Percentiles rank a stretch among this genome's conserved stretches.
Conservation (phyloP, 2,888 invertebrate genomes). For the Sesia bembeciformis region DNA sequence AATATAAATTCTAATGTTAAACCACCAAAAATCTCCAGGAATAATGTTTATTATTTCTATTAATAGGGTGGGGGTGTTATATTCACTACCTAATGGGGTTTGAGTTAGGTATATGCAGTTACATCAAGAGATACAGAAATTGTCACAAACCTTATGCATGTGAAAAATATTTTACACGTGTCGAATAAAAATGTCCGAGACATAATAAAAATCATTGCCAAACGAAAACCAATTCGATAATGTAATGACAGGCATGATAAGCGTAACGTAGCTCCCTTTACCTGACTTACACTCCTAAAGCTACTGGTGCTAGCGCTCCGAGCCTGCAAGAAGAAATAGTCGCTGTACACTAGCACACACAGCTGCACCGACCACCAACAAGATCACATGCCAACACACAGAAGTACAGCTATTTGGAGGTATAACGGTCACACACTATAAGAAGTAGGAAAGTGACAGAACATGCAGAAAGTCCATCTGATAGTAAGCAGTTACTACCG, state of each 20-base stretch:
- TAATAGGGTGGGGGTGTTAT: no score
- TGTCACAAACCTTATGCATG: no score
- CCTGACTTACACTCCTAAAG: slow-evolving; percentile 93
- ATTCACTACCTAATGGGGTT: no score
- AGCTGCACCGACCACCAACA: slow-evolving; percentile 50
- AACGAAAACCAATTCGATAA: slow-evolving; percentile 35
- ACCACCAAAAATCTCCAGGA: no score
- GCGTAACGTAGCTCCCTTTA: slow-evolving; percentile 60
- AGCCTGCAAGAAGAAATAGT: slow-evolving; percentile 82
- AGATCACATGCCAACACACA: slow-evolving; percentile 51
- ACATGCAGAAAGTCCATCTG: no score
- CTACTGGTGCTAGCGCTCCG: slow-evolving; percentile 92
- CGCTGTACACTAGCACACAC: slow-evolving; percentile 71
- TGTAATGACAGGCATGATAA: slow-evolving; percentile 51
- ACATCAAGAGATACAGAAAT: no score
- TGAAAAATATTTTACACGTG: no score
- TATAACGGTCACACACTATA: slow-evolving; percentile 13
- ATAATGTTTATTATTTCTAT: no score
- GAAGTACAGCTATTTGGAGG: slow-evolving; percentile 19
- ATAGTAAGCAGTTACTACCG: no score
- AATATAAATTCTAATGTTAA: no score
- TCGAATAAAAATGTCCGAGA: no score
- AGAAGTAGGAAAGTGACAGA: background rate
- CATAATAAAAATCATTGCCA: slow-evolving; percentile 34
- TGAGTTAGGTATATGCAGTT: no score